Percentiles rank a stretch among this genome's conserved stretches.
Conservation (phyloP, 1,140 invertebrate species). For the Cataglyphis hispanica region DNA sequence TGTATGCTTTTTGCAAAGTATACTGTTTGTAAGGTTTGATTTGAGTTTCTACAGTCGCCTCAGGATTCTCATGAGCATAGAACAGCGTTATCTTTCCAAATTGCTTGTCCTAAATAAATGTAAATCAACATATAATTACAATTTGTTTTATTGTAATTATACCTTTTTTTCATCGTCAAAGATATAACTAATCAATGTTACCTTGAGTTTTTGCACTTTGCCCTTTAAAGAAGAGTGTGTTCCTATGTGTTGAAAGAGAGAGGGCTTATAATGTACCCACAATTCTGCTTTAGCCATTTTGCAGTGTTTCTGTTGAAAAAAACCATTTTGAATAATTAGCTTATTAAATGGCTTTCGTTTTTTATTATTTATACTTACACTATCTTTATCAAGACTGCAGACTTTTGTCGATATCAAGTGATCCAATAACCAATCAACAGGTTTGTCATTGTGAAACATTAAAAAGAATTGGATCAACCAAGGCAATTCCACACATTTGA, state of each 20-base stretch:
- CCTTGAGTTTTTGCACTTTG: conserved; percentile 98
- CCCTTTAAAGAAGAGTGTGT: conserved; percentile 98
- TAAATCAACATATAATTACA: conserved; percentile 36
- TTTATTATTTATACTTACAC: conserved; percentile 87
- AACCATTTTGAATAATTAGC: conserved; percentile 22
- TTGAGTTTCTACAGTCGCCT: conserved; percentile 91
- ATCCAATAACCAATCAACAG: conserved; percentile 98
- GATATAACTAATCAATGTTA: conserved; percentile 80
- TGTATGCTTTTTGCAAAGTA: conserved; percentile 93
- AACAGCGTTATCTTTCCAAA: conserved; percentile 95
- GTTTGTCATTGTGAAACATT: conserved; percentile 98
- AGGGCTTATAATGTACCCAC: conserved; percentile 96
- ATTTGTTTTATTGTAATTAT: conserved; percentile 10
- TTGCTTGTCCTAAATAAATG: conserved; percentile 92
- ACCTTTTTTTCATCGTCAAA: conserved; percentile 22
- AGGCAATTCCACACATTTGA: conserved; percentile 95
- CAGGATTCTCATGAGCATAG: conserved; percentile 93
- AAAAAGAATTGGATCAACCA: conserved; percentile 97
- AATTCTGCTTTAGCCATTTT: conserved; percentile 92
- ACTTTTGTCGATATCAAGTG: conserved; percentile 96
- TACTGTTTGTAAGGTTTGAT: conserved; percentile 95
- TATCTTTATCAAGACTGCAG: conserved; percentile 94
- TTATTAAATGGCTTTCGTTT: background rate
- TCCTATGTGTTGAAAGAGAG: conserved; percentile 98
- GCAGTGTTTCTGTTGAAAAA: conserved; percentile 94